Base-by-base conservation (phyloP, 2,113 vertebrate species). In the Ceyx cyanopectus region DNA sequence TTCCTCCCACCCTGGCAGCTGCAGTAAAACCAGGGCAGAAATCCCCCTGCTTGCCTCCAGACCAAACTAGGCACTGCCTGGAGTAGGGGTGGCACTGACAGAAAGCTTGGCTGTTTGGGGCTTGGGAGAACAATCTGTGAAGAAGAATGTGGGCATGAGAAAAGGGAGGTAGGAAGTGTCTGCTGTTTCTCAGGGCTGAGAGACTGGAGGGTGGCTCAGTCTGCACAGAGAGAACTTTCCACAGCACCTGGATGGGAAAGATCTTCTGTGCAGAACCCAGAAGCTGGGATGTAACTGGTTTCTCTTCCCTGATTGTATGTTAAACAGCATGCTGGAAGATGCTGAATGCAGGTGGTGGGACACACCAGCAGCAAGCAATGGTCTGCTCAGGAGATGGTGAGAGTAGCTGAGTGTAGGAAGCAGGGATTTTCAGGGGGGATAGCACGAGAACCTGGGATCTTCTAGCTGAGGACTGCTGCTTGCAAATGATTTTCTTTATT, bases 41-140 rank as follows among this genome's bases (percentile, higher is more conserved):
- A 74, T 79, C 27, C 54, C 23, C 37, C 32, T 0, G 1, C 21
- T 51, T 75, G 61, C 77, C 61, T 70, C 43, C 72, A 10, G 62
- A 87, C 66, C 45, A 41, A 0, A 0, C 57, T 78, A 37, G 61
- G 32, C 45, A 81, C 77, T 89, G 54, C 17, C 2, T 2, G 53
- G 27, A 6, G 19, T 1, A n/a, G 78, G 53, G 73, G 40, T 21
- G 50, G 86, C 24, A 93, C 61, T 30, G 78, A 57, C 50, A 76
- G 30, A 79, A 58, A 77, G 43, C 43, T 62, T 77, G 84, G 46
- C 74, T 87, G 73, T 90, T 77, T 48, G 19, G 57, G 67, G 40
- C 60, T 75, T 53, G n/a, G n/a, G 53, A 90, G 84, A 95, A 34
- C 65, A 93, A 63, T 41, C 70, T 89, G 86, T 79, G 81, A 72